Evolutionary conservation across 2,888 invertebrate species (phyloP).

Genomic region (Cephus spinipes): DNA sequence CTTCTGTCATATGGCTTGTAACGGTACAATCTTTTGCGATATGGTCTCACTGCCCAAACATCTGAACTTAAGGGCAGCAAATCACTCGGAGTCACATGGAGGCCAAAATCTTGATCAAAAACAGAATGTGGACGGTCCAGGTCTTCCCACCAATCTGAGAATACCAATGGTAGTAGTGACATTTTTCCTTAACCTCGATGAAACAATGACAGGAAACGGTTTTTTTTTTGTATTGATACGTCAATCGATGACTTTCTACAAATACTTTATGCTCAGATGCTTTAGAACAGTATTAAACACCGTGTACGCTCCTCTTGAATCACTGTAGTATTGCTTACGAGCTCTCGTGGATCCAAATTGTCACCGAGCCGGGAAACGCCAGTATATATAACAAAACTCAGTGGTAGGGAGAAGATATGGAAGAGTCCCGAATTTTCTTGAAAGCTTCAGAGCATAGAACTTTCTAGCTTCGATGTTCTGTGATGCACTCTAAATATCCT

Average conservation of each 20-base stretch:
- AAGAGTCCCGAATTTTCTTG: constrained; percentile 11
- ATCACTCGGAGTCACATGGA: constrained; percentile 79
- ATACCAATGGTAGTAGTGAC: constrained; percentile 64
- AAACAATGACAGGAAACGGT: background rate
- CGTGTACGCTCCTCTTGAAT: constrained; percentile 24
- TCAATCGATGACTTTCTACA: constrained; percentile 6
- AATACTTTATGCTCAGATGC: background rate
- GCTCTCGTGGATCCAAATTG: constrained; percentile 1
- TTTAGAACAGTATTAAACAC: constrained; percentile 24
- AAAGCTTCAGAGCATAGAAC: background rate
- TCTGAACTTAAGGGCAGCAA: constrained; percentile 70
- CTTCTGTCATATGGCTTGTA: constrained; percentile 79
- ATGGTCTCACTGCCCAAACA: constrained; percentile 21
- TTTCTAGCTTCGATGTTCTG: background rate
- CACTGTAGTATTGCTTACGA: constrained; percentile 31
- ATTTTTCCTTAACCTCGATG: constrained; percentile 37
- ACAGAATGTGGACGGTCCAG: constrained; percentile 76
- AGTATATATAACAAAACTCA: background rate
- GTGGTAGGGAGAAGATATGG: background rate
- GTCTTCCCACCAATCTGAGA: constrained; percentile 67
- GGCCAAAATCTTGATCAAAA: constrained; percentile 82
- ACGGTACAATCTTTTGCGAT: constrained; percentile 63
- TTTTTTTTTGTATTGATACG: background rate
- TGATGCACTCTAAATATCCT: background rate
- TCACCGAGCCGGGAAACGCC: background rate